These are phyloP conservation scores for Desoria tigrina DNA, from an alignment of 2,888 invertebrate species.

Conservation along the genomic window DNA sequence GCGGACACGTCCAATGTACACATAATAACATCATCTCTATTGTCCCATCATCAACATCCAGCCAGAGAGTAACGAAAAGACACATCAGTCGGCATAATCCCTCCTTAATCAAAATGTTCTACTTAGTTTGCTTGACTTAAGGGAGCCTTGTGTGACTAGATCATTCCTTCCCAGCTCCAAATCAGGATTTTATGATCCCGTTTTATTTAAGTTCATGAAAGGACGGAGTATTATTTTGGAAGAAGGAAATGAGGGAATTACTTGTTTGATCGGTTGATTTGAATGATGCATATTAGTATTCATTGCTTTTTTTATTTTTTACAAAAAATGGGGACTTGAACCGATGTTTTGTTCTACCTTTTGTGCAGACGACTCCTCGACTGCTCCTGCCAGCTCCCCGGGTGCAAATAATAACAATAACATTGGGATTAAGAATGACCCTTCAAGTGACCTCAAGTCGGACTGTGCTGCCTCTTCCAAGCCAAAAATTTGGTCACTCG, in stretches of 20 bases:
- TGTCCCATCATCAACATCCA: not conserved
- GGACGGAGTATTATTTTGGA: too few relatives aligned
- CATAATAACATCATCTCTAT: slow-evolving; percentile 31
- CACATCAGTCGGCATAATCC: slow-evolving; percentile 34
- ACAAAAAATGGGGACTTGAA: not conserved
- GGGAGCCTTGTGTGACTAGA: too few relatives aligned
- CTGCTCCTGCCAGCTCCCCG: slow-evolving; percentile 49
- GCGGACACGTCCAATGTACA: slow-evolving; percentile 34
- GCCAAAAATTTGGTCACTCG: slow-evolving; percentile 92
- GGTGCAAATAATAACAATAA: slow-evolving; percentile 49
- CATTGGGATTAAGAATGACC: slow-evolving; percentile 53
- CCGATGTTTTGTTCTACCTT: not conserved
- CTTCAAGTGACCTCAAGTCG: slow-evolving; percentile 53
- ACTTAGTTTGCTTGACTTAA: slow-evolving; percentile 30
- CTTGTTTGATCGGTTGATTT: too few relatives aligned
- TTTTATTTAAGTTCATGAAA: too few relatives aligned
- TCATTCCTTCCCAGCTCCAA: too few relatives aligned
- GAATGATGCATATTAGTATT: too few relatives aligned
- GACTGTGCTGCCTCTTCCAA: slow-evolving; percentile 68
- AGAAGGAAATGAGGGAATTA: too few relatives aligned
- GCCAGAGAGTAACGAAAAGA: slow-evolving; percentile 15
- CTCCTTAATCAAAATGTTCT: slow-evolving; percentile 50
- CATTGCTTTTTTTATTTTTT: not conserved
- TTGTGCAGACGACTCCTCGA: slow-evolving; percentile 47
- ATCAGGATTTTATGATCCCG: too few relatives aligned